These are phyloP conservation scores for Polyergus mexicanus DNA, from an alignment of 1,140 invertebrate species.

Conservation along the genomic window DNA sequence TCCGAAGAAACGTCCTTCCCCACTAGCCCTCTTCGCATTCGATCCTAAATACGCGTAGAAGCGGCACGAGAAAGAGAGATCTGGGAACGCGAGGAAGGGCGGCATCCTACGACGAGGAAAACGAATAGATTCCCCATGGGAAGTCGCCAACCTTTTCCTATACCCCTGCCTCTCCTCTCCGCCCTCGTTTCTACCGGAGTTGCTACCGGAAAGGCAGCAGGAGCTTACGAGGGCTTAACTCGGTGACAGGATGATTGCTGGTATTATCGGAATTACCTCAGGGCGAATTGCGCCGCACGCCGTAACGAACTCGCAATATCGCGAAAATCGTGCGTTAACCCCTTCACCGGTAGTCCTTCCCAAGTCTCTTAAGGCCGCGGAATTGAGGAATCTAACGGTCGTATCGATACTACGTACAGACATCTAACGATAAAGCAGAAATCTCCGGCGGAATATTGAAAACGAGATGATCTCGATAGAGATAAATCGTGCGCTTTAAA, in stretches of 20 bases:
- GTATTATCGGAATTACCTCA: slow-evolving; percentile 84
- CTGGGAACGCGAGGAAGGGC: not conserved
- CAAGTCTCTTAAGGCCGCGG: slow-evolving; percentile 42
- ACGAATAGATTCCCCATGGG: slow-evolving; percentile 84
- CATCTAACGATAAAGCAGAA: slow-evolving; percentile 39
- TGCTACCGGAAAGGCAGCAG: slow-evolving; percentile 76
- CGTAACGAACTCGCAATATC: slow-evolving; percentile 83
- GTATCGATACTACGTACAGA: not conserved
- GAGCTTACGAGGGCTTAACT: slow-evolving; percentile 83
- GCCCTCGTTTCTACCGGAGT: slow-evolving; percentile 45
- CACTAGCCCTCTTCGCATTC: not conserved
- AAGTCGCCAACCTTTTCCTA: slow-evolving; percentile 78
- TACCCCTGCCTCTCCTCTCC: slow-evolving; percentile 26
- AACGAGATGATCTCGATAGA: not conserved
- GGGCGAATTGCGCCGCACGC: slow-evolving; percentile 78
- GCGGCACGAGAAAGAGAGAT: slow-evolving; percentile 18
- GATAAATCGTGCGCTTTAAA: not conserved
- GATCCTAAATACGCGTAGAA: slow-evolving; percentile 55
- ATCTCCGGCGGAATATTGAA: slow-evolving; percentile 54
- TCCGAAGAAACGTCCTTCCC: slow-evolving; percentile 24
- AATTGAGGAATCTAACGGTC: slow-evolving; percentile 19
- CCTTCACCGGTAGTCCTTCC: slow-evolving; percentile 54
- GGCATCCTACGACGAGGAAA: slow-evolving; percentile 72
- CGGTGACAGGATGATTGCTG: slow-evolving; percentile 85
- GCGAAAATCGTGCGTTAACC: slow-evolving; percentile 80